Conservation (phyloP, 2,888 invertebrate genomes). For the Branchipolynoe longqiensis region DNA sequence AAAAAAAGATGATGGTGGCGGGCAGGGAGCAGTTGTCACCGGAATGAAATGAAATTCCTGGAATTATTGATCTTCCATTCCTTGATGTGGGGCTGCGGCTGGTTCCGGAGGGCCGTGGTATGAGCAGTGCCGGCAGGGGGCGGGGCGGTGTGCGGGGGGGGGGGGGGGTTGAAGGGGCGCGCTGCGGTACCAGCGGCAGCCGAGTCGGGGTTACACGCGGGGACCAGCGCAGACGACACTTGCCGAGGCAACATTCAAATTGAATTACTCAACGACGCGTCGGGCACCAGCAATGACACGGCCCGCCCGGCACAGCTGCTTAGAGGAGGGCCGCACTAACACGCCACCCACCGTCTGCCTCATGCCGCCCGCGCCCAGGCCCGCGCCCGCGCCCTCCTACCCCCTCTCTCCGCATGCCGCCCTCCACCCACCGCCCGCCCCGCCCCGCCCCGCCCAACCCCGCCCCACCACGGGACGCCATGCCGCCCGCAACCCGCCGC, state of each 20-base stretch:
- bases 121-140: neutral
- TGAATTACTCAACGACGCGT: constrained; percentile 46
- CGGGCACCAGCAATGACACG: constrained; percentile 4
- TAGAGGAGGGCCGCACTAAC: too few relatives aligned
- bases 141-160: neutral
- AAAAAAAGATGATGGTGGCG: neutral
- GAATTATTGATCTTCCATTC: constrained; percentile 35
- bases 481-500: too few relatives aligned
- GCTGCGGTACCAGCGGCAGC: neutral
- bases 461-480: too few relatives aligned
- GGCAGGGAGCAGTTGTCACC: constrained; percentile 7
- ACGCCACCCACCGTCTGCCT: too few relatives aligned
- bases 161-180: neutral
- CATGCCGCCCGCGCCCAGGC: too few relatives aligned
- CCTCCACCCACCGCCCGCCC: too few relatives aligned
- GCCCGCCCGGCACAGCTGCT: constrained; percentile 11
- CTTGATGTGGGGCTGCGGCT: neutral
- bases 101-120: neutral
- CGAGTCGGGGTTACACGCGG: constrained; percentile 43
- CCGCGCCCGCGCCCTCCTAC: too few relatives aligned
- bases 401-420: too few relatives aligned
- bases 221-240: constrained; percentile 18
- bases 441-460: too few relatives aligned
- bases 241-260: constrained; percentile 45
- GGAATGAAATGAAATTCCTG: constrained; percentile 56